phyloP scores from a whole-genome alignment of 2,797 vertebrate species.

The Phyllotis vaccarum region DNA sequence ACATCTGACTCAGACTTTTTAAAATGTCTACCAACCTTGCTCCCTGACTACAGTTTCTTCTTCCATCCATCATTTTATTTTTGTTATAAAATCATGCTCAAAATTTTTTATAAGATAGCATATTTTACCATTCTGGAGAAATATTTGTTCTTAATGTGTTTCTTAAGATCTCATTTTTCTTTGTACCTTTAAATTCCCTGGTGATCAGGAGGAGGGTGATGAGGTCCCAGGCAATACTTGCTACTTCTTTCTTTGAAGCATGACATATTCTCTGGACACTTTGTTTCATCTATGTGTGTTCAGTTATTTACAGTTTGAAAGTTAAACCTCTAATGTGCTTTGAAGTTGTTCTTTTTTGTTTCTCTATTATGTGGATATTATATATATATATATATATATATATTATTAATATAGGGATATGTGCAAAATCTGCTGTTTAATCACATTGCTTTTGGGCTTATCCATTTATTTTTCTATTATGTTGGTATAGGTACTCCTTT shows the following conservation, averaged over 20 bases:
- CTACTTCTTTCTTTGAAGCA: neutral
- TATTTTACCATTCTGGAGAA: neutral
- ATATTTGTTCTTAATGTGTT: neutral
- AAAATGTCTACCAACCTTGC: conserved; percentile 19
- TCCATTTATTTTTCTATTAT: neutral
- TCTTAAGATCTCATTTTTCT: conserved; percentile 23
- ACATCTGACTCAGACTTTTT: neutral
- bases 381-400: neutral
- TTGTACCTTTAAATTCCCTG: neutral
- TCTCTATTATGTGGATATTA: neutral
- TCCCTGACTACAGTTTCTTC: neutral
- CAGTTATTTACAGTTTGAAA: conserved; percentile 5
- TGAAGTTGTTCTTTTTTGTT: neutral
- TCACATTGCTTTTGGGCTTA: neutral
- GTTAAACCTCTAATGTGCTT: conserved; percentile 31
- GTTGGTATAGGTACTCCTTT: neutral
- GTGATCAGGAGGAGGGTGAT: neutral
- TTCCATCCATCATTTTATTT: neutral
- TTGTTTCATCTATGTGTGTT: neutral
- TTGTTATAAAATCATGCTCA: neutral
- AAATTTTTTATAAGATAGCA: neutral
- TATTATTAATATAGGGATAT: neutral
- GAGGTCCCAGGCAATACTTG: neutral
- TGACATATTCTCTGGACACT: neutral
- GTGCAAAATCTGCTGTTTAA: neutral